These are phyloP conservation scores for Atta colombica DNA, from an alignment of 1,140 invertebrate species.

Conservation along the genomic window DNA sequence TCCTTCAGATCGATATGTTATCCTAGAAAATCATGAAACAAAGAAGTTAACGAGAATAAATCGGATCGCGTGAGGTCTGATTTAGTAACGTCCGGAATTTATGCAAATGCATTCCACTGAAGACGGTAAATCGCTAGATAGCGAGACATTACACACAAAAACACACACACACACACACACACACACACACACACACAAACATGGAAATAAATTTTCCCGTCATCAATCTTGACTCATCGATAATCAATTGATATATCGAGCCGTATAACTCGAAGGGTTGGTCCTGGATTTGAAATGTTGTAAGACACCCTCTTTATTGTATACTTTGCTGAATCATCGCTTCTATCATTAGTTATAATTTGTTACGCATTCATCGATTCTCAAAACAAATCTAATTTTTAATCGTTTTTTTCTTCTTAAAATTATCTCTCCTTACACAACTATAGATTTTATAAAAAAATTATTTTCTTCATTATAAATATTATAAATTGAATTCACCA, in stretches of 20 bases:
- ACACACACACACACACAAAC: too few species aligned
- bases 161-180: too few species aligned
- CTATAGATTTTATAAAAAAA: neutral
- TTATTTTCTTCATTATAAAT: neutral
- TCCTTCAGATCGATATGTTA: neutral
- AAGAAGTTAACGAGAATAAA: conserved; percentile 7
- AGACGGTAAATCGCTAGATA: conserved; percentile 23
- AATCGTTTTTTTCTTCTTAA: neutral
- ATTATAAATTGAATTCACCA: neutral
- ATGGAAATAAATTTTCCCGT: conserved; percentile 38
- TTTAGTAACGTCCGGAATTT: neutral
- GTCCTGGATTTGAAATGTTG: conserved; percentile 55
- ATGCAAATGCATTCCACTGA: conserved; percentile 2
- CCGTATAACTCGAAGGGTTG: conserved; percentile 21
- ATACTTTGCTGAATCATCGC: conserved; percentile 51
- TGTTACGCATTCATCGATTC: neutral
- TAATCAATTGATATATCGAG: conserved; percentile 33
- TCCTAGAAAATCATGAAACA: neutral
- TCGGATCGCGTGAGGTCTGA: neutral
- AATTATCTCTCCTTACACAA: neutral
- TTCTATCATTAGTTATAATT: neutral
- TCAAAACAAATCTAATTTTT: neutral
- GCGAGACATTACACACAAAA: neutral
- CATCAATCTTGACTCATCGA: conserved; percentile 7
- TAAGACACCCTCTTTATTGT: conserved; percentile 27